Conservation (phyloP, 2,888 invertebrate species). For the Galeopsomyia nigrocyanea region DNA sequence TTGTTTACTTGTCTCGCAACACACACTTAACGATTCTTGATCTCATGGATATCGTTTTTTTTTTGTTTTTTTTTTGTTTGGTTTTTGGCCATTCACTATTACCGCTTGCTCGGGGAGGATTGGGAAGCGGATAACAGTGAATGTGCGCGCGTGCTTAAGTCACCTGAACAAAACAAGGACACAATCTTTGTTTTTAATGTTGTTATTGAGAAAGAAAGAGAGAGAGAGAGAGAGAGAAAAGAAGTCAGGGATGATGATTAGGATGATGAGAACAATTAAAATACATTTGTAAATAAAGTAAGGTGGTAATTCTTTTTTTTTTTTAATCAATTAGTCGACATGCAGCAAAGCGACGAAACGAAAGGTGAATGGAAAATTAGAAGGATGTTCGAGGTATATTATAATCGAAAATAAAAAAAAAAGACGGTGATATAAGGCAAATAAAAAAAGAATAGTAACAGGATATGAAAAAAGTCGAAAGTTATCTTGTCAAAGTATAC, state of each 20-base stretch:
- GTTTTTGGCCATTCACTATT: constrained; percentile 64
- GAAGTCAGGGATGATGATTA: constrained; percentile 7
- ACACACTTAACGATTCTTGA: constrained; percentile 69
- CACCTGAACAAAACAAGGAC: constrained; percentile 69
- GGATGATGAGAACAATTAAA: constrained; percentile 30
- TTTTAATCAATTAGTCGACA: constrained; percentile 29
- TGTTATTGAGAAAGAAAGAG: constrained; percentile 47
- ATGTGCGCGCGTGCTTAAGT: constrained; percentile 64
- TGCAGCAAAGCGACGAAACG: constrained; percentile 38
- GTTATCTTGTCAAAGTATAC: constrained; percentile 3
- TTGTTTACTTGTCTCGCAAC: constrained; percentile 60
- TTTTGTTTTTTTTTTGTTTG: too few relatives aligned
- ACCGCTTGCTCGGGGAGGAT: constrained; percentile 59
- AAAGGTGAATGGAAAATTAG: not conserved
- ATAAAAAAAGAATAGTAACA: not conserved
- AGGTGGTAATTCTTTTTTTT: constrained; percentile 21
- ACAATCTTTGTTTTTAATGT: constrained; percentile 53
- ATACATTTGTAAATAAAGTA: constrained; percentile 32
- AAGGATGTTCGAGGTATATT: not conserved
- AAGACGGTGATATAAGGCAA: not conserved
- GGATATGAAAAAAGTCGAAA: not conserved
- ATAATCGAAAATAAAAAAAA: not conserved
- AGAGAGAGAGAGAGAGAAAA: constrained; percentile 13
- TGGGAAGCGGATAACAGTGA: constrained; percentile 48
- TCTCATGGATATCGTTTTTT: constrained; percentile 68